Base-by-base conservation (phyloP, 2,888 invertebrate genomes). In the Girardia tigrina region DNA sequence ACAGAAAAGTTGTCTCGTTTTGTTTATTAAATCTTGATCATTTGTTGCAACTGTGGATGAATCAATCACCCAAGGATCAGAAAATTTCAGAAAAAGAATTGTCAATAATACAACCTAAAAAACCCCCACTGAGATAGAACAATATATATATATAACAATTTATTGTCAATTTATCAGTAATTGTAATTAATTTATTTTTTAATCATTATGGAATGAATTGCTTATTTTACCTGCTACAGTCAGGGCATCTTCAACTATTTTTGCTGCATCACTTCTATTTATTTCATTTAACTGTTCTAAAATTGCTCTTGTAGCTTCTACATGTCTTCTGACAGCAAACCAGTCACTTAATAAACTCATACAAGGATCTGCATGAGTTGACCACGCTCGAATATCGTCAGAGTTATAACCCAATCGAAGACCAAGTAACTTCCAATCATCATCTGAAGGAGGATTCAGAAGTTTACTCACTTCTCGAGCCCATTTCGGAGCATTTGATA, bases 281-380 rank as follows among this genome's bases (percentile, higher is more conserved):
- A 83, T 82, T 70, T 83, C 82, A 70, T 80, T 80, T 8, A 83
- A 79, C n/a, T 78, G 78, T n/a, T 79, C 80, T 56, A 82, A 77
- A 12, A 83, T 78, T 26, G 80, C 82, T 74, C 78, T 77, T 2
- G 79, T 80, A 4, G 80, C 80, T 76, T 82, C 83, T 73, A 81
- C 79, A 8, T 81, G 81, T 77, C 81, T 82, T 77, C 82, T 81
- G 14, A 80, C 81, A 72, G 82, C 80, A 77, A 81, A 83, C 82
- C 82, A 83, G 77, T 83, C 82, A 78, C 80, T 81, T 16, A 83
- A 78, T 78, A 83, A 74, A 2, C 81, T 79, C 81, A 83, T 81
- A 75, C 82, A 82, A 1, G 83, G 83, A 76, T 83, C 82, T 23
- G 80, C 76, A 73, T 81, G 82, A 70, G 80, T 80, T 1, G 82